Percentiles rank a stretch among this genome's conserved stretches.
Conservation (phyloP, 2,888 invertebrate species). For the Ochlodes sylvanus region DNA sequence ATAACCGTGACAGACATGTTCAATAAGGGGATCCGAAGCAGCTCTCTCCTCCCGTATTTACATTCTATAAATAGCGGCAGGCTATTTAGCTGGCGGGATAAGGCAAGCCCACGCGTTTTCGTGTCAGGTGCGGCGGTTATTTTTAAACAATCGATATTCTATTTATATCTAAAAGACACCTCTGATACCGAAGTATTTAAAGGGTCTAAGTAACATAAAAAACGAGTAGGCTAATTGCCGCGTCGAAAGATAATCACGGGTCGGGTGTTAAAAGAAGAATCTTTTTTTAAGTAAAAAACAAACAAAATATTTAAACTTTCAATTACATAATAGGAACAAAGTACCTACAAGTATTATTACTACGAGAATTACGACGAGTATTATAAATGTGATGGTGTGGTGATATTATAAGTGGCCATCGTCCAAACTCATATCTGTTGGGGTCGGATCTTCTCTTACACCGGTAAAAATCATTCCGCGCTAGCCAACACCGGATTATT, state of each 20-base stretch:
- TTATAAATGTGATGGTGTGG: no score
- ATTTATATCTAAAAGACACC: slow-evolving; percentile 46
- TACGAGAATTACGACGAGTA: no score
- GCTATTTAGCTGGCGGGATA: slow-evolving; percentile 45
- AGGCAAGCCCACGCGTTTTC: slow-evolving; percentile 63
- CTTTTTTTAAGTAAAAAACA: no score
- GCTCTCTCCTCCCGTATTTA: slow-evolving; percentile 43
- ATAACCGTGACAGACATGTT: not conserved
- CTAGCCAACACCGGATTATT: no score
- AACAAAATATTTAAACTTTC: no score
- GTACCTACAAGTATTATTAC: no score
- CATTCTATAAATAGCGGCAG: slow-evolving; percentile 55
- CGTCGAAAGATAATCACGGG: not conserved
- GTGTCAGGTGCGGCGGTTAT: slow-evolving; percentile 48
- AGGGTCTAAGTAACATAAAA: slow-evolving; percentile 8
- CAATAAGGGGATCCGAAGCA: slow-evolving; percentile 29
- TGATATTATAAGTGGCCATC: no score
- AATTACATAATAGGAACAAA: no score
- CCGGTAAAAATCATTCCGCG: no score
- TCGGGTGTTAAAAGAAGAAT: no score
- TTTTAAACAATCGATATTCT: slow-evolving; percentile 57
- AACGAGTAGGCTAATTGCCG: slow-evolving; percentile 10
- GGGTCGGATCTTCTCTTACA: no score
- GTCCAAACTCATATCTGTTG: no score
- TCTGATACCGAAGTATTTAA: slow-evolving; percentile 8